These are phyloP conservation scores for Nasonovia ribisnigri DNA, from an alignment of 2,888 invertebrate species.

Conservation along the genomic window DNA sequence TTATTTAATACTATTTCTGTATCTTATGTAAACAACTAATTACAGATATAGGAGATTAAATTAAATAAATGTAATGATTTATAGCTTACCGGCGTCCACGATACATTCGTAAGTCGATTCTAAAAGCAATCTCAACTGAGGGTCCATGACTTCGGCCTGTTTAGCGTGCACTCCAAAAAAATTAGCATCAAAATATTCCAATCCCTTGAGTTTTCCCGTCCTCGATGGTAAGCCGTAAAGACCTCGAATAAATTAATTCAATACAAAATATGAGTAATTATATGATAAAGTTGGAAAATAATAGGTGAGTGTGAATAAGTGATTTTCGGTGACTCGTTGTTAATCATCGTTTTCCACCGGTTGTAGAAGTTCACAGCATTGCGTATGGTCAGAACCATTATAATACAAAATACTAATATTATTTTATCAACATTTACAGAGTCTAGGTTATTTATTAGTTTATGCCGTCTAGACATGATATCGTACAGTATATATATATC, in stretches of 20 bases:
- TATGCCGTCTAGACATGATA: not conserved
- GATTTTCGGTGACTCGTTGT: not conserved
- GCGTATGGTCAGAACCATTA: not conserved
- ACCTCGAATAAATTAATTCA: slow-evolving; percentile 72
- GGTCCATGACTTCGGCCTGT: slow-evolving; percentile 93
- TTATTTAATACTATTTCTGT: not conserved
- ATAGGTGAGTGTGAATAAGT: not conserved
- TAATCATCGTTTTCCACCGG: not conserved
- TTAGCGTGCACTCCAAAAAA: slow-evolving; percentile 93
- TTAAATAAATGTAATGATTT: not conserved
- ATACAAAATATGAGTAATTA: not conserved
- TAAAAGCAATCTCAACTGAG: slow-evolving; percentile 88
- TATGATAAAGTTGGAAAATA: not conserved
- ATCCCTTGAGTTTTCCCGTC: slow-evolving; percentile 85
- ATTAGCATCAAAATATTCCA: slow-evolving; percentile 86
- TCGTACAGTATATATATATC: too few relatives aligned
- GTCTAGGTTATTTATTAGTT: not conserved
- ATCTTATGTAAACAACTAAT: not conserved
- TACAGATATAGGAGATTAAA: not conserved
- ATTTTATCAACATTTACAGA: not conserved
- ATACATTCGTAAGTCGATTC: slow-evolving; percentile 93
- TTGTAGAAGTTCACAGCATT: not conserved
- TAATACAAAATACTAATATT: not conserved
- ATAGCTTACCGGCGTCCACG: slow-evolving; percentile 82
- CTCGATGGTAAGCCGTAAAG: slow-evolving; percentile 84